These are phyloP conservation scores for Ophioninae sp. DNA, from an alignment of 2,888 invertebrate species.

Conservation along the genomic window DNA sequence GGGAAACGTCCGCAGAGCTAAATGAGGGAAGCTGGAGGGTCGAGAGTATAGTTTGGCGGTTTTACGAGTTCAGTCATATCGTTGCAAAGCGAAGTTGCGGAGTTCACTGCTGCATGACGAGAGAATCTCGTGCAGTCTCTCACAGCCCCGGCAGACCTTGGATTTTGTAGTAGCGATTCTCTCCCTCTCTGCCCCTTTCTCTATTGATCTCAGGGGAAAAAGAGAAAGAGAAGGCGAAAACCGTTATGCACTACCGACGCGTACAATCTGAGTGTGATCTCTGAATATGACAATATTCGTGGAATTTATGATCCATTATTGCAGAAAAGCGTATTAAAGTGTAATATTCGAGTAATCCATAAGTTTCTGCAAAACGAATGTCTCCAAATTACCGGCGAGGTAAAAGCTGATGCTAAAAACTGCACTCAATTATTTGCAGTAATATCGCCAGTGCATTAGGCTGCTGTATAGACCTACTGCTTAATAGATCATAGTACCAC, in stretches of 20 bases:
- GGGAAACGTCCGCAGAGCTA: conserved; percentile 14
- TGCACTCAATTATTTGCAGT: too few species aligned
- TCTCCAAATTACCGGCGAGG: too few species aligned
- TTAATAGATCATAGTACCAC: too few species aligned
- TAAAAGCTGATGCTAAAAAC: too few species aligned
- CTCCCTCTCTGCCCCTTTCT: background rate
- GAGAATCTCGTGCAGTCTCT: background rate
- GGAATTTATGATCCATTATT: background rate
- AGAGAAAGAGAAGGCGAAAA: background rate
- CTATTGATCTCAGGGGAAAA: background rate
- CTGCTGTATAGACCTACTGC: too few species aligned
- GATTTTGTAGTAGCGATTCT: background rate
- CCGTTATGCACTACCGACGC: background rate
- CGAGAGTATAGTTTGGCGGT: conserved; percentile 10
- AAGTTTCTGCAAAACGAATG: too few species aligned
- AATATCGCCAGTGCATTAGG: too few species aligned
- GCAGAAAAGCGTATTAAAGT: too few species aligned
- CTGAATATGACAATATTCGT: conserved; percentile 14
- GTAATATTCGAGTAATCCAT: too few species aligned
- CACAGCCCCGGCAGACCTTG: background rate
- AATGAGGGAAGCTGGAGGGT: conserved; percentile 6
- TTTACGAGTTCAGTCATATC: conserved; percentile 5
- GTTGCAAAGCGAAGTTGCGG: conserved; percentile 9
- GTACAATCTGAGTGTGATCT: background rate
- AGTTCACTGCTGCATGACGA: conserved; percentile 15